Evolutionary conservation across 2,888 invertebrate genomes (phyloP), one percentile per base, ranked within the genome.

Genomic region (Odontothrips loti): DNA sequence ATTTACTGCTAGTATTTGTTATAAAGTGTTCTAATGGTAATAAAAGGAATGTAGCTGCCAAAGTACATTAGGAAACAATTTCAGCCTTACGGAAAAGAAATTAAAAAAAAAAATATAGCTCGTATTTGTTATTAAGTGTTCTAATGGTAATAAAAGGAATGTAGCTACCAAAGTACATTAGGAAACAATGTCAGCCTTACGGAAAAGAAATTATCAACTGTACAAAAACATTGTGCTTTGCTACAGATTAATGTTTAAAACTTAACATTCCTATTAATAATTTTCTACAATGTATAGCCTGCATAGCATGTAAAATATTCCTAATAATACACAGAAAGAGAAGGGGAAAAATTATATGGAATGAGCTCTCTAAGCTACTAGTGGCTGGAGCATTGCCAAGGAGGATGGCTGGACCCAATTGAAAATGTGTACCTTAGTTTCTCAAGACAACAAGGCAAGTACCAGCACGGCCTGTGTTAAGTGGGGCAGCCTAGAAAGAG

Each of bases 401-500:
- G 34, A 43, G 34, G 2, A 43, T 6, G 6, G 34, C 34, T 43
- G 6, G 34, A 43, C 34, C 34, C 34, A 43, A 2, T 43, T 43
- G 34, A 2, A 4, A 43, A 43, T 43, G 6, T 43, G 34, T 43
- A 75, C 68, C 9, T 27, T 75, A 75, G 12, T 27, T 75, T 75
- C 23, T 84, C 80, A 83, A 84, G 84, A 81, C 89, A 80, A 96
- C 94, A 20, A 96, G 93, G 85, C 96, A 96, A 80, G 96, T 95
- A 83, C 96, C 97, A 47, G 97, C 97, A 83, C 97, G 91, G 23
- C 95, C 96, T 48, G 93, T 93, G 85, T 93, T 92, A 83, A 97
- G 89, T 47, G 95, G 92, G 17, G 95, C 91, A 83, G 96, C 90
- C 88, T 94, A 90, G 47, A 90, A 90, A 82, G 48, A 82, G 82